Evolutionary conservation across 2,888 invertebrate species (phyloP), one percentile per base, ranked within the genome.

Genomic region (Aphidoletes aphidimyza): DNA sequence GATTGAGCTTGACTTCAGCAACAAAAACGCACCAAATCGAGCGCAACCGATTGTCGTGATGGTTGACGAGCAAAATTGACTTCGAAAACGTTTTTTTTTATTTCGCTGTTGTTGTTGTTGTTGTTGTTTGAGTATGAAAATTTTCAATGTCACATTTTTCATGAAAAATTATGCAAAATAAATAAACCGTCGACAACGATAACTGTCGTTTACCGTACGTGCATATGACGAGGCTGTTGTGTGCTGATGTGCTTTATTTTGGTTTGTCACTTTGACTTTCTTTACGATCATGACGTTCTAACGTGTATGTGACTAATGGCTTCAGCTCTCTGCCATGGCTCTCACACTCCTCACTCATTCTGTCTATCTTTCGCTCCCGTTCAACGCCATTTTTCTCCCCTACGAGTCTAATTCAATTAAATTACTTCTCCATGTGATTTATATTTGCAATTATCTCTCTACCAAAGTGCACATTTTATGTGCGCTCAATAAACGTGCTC

Each of bases 141-240:
- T 22, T 22, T 54, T 54, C 69, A 34, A 69, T 69, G 69, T 69
- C 69, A 69, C 26, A 69, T 69, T 69, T 69, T 69, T 30, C 69
- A 69, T 69, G 69, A 69, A 69, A n/a, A 69, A 30, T 69, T 69
- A 69, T 69, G 69, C 34, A 30, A 69, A 69, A 69, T 69, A 69
- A 69, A 69, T 30, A 69, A 47, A n/a, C n/a, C n/a, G n/a, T 11
- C 47, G 47, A 11, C 47, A 47, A 34, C 54, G 22, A 54, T 5
- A 69, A 69, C n/a, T n/a, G 30, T 1, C 34, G 26, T 69, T 30
- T 5, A 30, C 14, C 14, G 69, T 69, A 69, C 69, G 69, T 69
- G 69, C 69, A 69, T 30, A 30, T 69, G 30, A 22, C 5, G 22
- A n/a, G n/a, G n/a, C n/a, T n/a, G n/a, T 54, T 54, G n/a, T 54